Evolutionary conservation across 2,888 invertebrate genomes (phyloP), one percentile per base, ranked within the genome.

Genomic region (Drosophila eohydei): DNA sequence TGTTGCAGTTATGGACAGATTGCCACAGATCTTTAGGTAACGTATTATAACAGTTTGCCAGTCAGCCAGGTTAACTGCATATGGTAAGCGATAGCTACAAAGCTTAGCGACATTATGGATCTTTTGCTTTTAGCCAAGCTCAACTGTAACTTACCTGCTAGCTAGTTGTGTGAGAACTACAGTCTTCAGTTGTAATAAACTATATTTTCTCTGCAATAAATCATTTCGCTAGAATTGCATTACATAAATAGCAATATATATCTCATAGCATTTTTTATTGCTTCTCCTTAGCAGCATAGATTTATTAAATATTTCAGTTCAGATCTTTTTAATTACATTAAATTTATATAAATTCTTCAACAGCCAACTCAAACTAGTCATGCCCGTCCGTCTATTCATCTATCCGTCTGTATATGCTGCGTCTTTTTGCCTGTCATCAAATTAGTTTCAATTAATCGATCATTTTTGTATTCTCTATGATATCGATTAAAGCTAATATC

Each of bases 1-100:
- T 66, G 66, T 65, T 78, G 83, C 38, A 84, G 58, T 85, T 88
- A 85, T 83, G 81, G 88, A 81, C 85, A 85, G 77, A 84, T 84
- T 84, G 80, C 85, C 73, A 81, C 88, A 84, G 61, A 59, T 65
- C 50, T 76, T 52, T 43, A 58, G 52, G 63, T 34, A 34, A 50
- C 32, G 32, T 34, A 16, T 32, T 32, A 50, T 74, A 76, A 76
- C 76, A 56, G 63, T 16, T 40, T 65, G 70, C 46, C 69, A 58
- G 64, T 41, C 44, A 67, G 54, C 8, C 26, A 48, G 41, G 66
- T 60, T 62, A 67, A 51, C 60, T 69, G 58, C 58, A 56, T 71
- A 64, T 68, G 50, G 34, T 61, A 64, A 73, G 58, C 69, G 55
- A 44, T 69, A 52, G 73, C 78, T 30, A 60, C 64, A 56, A 64